Evolutionary conservation across 2,888 invertebrate genomes (phyloP), one percentile per base, ranked within the genome.

Genomic region (Thereva nobilitata): DNA sequence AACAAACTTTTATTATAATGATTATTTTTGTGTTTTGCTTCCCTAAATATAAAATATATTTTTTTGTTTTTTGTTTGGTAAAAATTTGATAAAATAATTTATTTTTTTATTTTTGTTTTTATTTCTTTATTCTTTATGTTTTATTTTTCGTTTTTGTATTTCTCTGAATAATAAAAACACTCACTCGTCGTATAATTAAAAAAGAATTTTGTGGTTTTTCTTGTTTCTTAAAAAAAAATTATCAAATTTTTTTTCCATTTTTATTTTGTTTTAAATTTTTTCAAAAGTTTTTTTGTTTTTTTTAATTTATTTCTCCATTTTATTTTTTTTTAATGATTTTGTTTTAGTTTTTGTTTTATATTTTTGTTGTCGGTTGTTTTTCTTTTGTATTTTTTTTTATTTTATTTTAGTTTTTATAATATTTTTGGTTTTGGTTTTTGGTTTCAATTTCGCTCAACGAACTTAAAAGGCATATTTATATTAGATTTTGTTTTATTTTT

Each of bases 391-490:
- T 45, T 45, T 10, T 40, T 45, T 56, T 8, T 40, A 54, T 54
- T 45, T 45, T 45, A n/a, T 40, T 45, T 56, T 8, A 9, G 37
- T 54, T 45, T 57, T 37, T 45, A 1, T 12, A 42, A 45, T 57
- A 37, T 44, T 45, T 37, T 49, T 61, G 40, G 40, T 49, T 44
- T 59, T 59, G 23, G 45, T 44, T 59, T 59, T 45, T 45, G 23
- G n/a, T 49, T 44, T 56, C 42, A 52, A 8, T 56, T 55, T 53
- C 52, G 12, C 40, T 50, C 54, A 35, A 54, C 47, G 49, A 61
- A 63, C 41, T 55, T 63, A 67, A 45, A 63, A 55, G 63, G 67
- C 67, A 55, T 67, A 42, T 63, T 53, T 45, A 45, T 34, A 37
- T 34, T 44, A 37, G 40, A 34, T 7, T 37, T 45, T 12, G 10